These are phyloP conservation scores for Volucella inanis DNA, from an alignment of 2,888 invertebrate species.

Conservation along the genomic window DNA sequence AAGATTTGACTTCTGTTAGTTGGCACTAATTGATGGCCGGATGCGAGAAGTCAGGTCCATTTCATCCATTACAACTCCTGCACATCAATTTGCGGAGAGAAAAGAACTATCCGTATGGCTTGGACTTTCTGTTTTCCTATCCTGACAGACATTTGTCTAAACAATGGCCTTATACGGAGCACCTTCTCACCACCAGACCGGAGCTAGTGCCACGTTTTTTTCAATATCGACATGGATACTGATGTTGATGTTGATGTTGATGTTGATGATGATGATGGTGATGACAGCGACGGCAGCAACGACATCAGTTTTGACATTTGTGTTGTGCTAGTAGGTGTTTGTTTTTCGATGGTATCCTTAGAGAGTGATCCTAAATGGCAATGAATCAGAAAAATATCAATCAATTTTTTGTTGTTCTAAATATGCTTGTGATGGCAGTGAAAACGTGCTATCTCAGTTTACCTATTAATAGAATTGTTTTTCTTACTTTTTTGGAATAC, in stretches of 20 bases:
- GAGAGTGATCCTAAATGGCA: slow-evolving; percentile 62
- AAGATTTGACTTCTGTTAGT: slow-evolving; percentile 49
- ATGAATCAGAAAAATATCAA: slow-evolving; percentile 23
- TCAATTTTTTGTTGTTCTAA: slow-evolving; percentile 10
- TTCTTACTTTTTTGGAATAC: too few relatives aligned
- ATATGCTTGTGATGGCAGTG: too few relatives aligned
- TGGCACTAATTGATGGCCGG: slow-evolving; percentile 72
- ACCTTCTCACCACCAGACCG: too few relatives aligned
- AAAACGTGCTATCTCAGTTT: too few relatives aligned
- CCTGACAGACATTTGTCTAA: slow-evolving; percentile 48
- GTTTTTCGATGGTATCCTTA: slow-evolving; percentile 58
- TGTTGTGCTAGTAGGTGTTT: slow-evolving; percentile 35
- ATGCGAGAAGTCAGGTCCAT: slow-evolving; percentile 54
- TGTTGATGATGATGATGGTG: slow-evolving; percentile 10
- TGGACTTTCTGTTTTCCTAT: slow-evolving; percentile 28
- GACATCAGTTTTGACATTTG: slow-evolving; percentile 24
- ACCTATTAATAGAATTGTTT: too few relatives aligned
- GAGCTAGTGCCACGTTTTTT: not conserved
- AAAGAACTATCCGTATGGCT: slow-evolving; percentile 26
- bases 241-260: slow-evolving; percentile 19
- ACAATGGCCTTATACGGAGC: slow-evolving; percentile 35
- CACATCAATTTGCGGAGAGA: slow-evolving; percentile 38
- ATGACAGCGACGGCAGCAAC: slow-evolving; percentile 14
- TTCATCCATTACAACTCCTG: slow-evolving; percentile 66
- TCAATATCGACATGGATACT: slow-evolving; percentile 16